Percentiles rank a stretch among this genome's conserved stretches.
Evolutionary conservation across 2,113 vertebrate species (phyloP).

Genomic region (Aramus guarauna): DNA sequence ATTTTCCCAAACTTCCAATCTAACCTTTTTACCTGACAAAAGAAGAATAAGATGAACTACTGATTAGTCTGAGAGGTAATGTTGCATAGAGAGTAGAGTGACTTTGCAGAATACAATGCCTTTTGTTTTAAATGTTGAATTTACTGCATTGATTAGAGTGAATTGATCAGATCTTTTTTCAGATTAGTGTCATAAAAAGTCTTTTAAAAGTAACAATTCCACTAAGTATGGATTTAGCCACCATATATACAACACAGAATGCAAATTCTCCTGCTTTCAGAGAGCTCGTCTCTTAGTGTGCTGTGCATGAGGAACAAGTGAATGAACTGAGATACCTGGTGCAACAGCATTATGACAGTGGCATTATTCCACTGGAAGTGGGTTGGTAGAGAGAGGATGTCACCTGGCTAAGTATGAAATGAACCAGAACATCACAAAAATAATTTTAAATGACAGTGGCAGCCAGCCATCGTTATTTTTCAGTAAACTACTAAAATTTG

Average conservation of each 20-base stretch:
- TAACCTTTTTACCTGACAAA: not conserved
- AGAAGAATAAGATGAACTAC: not conserved
- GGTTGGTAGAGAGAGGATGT: accelerated
- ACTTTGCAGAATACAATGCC: not conserved
- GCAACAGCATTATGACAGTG: not conserved
- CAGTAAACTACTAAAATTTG: not conserved
- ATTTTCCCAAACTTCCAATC: not conserved
- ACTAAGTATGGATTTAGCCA: not conserved
- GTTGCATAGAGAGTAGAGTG: not conserved
- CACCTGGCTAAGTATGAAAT: not conserved
- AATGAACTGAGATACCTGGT: not conserved
- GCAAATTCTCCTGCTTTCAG: not conserved
- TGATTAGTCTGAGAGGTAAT: not conserved
- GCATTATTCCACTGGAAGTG: not conserved
- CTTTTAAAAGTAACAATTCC: not conserved
- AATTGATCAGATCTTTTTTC: not conserved
- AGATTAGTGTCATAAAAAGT: not conserved
- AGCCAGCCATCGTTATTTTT: not conserved
- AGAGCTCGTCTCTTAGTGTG: not conserved
- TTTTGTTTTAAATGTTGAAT: not conserved
- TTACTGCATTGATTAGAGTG: not conserved
- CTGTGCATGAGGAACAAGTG: not conserved
- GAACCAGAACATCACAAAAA: not conserved
- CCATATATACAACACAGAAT: not conserved
- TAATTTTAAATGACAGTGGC: not conserved